Percentiles rank a stretch among this genome's conserved stretches.
Conservation (phyloP, 1,140 invertebrate genomes). For the Aplysia californica region DNA sequence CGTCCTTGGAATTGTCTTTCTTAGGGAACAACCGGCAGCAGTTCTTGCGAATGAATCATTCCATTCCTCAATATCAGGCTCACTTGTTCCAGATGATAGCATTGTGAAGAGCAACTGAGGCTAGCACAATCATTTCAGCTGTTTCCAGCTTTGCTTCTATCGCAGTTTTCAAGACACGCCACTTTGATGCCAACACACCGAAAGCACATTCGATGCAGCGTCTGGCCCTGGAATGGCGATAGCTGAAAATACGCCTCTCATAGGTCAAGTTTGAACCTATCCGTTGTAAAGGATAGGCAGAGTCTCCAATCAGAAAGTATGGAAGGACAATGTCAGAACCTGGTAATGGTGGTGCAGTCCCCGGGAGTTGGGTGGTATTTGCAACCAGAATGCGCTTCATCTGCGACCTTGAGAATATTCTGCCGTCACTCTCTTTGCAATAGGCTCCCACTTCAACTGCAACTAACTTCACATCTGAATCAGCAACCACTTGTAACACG, state of each 20-base stretch:
- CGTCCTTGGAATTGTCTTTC: too few relatives aligned
- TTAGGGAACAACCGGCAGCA: too few relatives aligned
- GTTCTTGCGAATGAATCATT: too few relatives aligned
- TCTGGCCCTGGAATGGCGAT: conserved; percentile 23
- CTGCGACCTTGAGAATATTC: conserved; percentile 10
- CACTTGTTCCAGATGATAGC: too few relatives aligned
- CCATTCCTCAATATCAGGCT: too few relatives aligned
- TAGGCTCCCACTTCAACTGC: conserved; percentile 9
- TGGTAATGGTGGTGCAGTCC: too few relatives aligned
- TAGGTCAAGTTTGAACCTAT: conserved; percentile 7
- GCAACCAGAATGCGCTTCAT: neutral
- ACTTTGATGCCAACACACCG: conserved; percentile 11
- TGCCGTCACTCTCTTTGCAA: conserved; percentile 12
- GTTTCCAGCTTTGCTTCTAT: neutral
- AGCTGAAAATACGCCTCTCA: conserved; percentile 13
- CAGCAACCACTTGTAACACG: neutral
- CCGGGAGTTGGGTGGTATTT: too few relatives aligned
- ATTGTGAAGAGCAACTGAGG: too few relatives aligned
- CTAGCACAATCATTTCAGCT: neutral
- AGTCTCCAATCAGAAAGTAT: conserved; percentile 14
- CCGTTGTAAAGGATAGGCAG: conserved; percentile 13
- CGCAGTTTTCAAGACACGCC: conserved; percentile 4
- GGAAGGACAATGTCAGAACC: conserved; percentile 1
- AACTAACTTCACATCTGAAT: neutral
- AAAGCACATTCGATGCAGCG: conserved; percentile 23